A percentile compares a stretch with the other conserved stretches of the same genome.
Evolutionary conservation across 2,797 vertebrate species (phyloP).

Genomic region (Peromyscus eremicus): DNA sequence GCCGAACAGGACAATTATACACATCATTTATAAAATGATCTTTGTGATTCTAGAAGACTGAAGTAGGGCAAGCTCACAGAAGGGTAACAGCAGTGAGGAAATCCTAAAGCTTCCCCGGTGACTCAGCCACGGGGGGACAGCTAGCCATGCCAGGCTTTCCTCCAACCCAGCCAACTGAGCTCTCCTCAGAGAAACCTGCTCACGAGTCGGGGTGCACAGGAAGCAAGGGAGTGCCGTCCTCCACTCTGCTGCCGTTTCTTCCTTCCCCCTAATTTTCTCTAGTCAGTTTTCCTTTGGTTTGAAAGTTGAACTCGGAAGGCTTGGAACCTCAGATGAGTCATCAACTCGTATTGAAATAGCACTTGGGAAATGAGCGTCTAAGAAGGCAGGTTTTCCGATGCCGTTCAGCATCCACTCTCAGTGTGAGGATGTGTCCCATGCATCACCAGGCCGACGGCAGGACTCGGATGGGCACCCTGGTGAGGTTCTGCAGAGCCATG

Average conservation of each 20-base stretch:
- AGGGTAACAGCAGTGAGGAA: not conserved
- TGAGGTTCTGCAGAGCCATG: not conserved
- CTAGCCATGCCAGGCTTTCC: not conserved
- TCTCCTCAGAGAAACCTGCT: not conserved
- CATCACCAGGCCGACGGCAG: not conserved
- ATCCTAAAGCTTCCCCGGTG: not conserved
- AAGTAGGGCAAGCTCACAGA: not conserved
- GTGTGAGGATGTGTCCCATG: not conserved
- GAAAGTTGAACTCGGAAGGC: conserved; percentile 76
- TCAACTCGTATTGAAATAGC: conserved; percentile 75
- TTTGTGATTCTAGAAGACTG: conserved; percentile 54
- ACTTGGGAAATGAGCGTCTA: conserved; percentile 75
- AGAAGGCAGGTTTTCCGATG: conserved; percentile 57
- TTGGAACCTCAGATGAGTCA: conserved; percentile 66
- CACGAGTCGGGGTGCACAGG: not conserved
- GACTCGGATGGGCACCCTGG: not conserved
- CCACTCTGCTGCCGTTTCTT: conserved; percentile 7
- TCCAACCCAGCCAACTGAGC: not conserved
- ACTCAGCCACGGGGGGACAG: conserved; percentile 10
- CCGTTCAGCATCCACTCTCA: not conserved
- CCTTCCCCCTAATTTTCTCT: conserved; percentile 55
- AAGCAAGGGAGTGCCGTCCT: not conserved
- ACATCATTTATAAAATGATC: conserved; percentile 70
- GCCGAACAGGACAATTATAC: conserved; percentile 23
- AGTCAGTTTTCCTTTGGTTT: conserved; percentile 80